A percentile compares a stretch with the other conserved stretches of the same genome.
Conservation (phyloP, 2,113 vertebrate species). For the Emydura subglobosa region DNA sequence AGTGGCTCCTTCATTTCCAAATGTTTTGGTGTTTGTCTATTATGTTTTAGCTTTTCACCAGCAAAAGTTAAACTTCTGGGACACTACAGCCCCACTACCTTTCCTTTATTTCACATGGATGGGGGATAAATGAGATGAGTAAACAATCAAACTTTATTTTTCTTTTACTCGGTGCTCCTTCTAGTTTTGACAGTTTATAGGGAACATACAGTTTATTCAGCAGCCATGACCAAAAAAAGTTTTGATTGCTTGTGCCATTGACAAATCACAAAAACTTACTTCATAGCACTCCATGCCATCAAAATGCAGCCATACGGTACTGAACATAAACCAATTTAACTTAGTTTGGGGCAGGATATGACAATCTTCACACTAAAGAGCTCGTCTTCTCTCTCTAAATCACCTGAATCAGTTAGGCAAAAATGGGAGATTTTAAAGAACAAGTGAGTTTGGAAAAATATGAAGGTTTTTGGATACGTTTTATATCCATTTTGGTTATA, state of each 20-base stretch:
- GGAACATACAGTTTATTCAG: slow-evolving; percentile 12
- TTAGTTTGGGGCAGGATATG: neutral
- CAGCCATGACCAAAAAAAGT: slow-evolving; percentile 9
- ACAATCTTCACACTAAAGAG: neutral
- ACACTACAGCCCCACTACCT: neutral
- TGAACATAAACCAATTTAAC: slow-evolving; percentile 46
- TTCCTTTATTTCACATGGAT: slow-evolving; percentile 27
- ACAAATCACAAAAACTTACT: slow-evolving; percentile 63
- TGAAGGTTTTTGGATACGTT: neutral
- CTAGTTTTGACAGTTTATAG: neutral
- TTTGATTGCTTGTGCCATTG: slow-evolving; percentile 49
- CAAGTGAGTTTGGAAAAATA: neutral
- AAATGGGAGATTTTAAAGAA: slow-evolving; percentile 1
- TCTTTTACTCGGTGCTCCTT: slow-evolving; percentile 14
- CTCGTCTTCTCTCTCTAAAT: neutral
- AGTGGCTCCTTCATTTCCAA: neutral
- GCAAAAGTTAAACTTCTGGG: slow-evolving; percentile 6
- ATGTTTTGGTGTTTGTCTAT: neutral
- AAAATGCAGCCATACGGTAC: slow-evolving; percentile 22
- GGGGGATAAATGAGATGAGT: slow-evolving; percentile 40
- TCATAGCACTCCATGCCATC: slow-evolving; percentile 26
- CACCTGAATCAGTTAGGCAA: neutral
- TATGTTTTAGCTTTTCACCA: neutral
- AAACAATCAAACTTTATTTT: slow-evolving; percentile 33
- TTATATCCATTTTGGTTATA: neutral